Evolutionary conservation across 30 jellyfish, hydroid and myxozoan species (phyloP).

Genomic region (Aurelia aurita): DNA sequence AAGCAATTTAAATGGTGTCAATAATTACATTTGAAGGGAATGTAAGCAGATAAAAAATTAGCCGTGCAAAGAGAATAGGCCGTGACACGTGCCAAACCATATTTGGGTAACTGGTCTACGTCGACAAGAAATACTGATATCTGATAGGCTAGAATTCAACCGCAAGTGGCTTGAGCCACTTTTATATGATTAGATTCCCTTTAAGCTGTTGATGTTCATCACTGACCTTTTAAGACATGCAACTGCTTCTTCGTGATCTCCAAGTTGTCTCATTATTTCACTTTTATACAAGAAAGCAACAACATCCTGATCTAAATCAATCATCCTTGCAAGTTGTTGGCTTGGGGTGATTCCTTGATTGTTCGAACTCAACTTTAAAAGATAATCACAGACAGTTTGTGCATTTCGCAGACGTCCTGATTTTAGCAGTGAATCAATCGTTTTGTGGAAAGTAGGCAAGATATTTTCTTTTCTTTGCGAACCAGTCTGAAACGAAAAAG

Average conservation of each 20-base stretch:
- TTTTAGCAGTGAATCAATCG: slow-evolving; percentile 22
- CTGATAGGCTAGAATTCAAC: no score
- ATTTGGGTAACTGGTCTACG: no score
- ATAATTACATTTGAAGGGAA: no score
- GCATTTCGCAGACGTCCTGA: slow-evolving; percentile 25
- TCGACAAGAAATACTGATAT: no score
- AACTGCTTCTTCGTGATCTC: slow-evolving; percentile 24
- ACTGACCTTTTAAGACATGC: slow-evolving; percentile 9
- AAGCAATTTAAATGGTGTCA: no score
- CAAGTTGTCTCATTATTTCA: slow-evolving; percentile 23
- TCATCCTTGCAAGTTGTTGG: background rate
- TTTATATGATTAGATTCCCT: no score
- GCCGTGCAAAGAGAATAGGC: no score
- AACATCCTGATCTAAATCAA: background rate
- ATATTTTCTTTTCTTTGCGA: background rate
- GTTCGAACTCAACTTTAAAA: background rate
- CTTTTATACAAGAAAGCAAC: slow-evolving; percentile 6
- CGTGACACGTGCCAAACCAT: no score
- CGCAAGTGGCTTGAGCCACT: no score
- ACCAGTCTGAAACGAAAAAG: background rate
- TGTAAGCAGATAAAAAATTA: no score
- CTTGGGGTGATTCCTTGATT: background rate
- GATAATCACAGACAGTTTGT: slow-evolving; percentile 25
- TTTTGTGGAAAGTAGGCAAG: slow-evolving; percentile 24
- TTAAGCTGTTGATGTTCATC: no score